Evolutionary conservation across 2,797 vertebrate species (phyloP), one percentile per base, ranked within the genome.

Genomic region (Stomatorhinus walkeri): DNA sequence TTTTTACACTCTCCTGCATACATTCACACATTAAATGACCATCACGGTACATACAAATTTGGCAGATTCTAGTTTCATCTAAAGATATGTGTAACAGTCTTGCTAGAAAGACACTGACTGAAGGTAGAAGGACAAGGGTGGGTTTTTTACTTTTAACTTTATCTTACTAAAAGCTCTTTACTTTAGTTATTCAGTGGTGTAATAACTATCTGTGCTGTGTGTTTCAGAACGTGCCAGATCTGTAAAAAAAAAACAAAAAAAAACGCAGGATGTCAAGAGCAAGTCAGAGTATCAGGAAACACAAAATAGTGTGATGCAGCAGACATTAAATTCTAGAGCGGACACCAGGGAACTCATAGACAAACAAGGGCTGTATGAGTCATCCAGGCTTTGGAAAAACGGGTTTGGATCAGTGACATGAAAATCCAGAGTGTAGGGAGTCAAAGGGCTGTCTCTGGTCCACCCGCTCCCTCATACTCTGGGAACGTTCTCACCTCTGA

Each of bases 401-500:
- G 32, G 72, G 72, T 79, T 79, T 79, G 72, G 72, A 79, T 79
- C 32, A 79, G 36, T 79, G 72, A 43, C 72, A 79, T 79, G 32
- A 79, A 40, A 79, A 43, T 79, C 72, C 32, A 79, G 72, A 79
- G 40, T 43, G 16, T 43, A 9, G 72, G 72, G 72, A 79, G 24
- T n/a, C 72, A n/a, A 79, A 43, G 36, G 72, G 36, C 72, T 43
- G 72, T n/a, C 14, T 43, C 72, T 43, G 72, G 16, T 40, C 72
- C 72, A 12, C 72, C 72, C 16, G 14, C 36, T 79, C 16, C 36
- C 36, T 43, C 16, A 43, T 79, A 79, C 40, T 79, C 72, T 79
- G 72, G 72, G 36, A 79, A 43, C 16, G 16, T 43, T 79, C 72
- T 79, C 36, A 43, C 40, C 72, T 79, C 72, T 43, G 72, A 43